phyloP scores from a whole-genome alignment of 2,797 vertebrate species.

The Falco naumanni region DNA sequence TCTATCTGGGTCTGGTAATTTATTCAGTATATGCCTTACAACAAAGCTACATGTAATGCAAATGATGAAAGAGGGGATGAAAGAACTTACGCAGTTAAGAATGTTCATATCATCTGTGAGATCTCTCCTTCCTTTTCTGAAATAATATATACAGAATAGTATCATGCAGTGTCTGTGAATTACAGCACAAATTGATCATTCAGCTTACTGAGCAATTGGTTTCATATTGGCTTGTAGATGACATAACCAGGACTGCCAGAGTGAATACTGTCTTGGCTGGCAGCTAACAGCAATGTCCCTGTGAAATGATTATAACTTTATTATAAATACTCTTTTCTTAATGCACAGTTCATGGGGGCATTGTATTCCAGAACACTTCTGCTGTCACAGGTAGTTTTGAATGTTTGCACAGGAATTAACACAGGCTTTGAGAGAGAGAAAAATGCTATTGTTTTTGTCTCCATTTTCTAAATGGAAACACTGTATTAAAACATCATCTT shows the following conservation, averaged over 20 bases:
- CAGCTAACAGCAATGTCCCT: background rate
- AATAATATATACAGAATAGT: background rate
- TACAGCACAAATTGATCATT: background rate
- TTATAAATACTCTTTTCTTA: background rate
- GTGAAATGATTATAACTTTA: background rate
- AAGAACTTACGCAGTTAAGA: background rate
- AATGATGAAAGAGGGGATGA: background rate
- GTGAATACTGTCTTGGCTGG: background rate
- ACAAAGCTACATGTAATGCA: background rate
- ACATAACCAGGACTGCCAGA: background rate
- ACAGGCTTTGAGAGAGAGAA: background rate
- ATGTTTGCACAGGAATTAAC: background rate
- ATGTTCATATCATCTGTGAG: background rate
- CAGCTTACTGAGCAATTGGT: background rate
- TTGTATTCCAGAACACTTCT: background rate
- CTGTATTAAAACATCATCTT: background rate
- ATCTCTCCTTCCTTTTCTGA: background rate
- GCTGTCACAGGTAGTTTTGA: slow-evolving; percentile 1
- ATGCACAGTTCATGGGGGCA: background rate
- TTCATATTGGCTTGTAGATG: background rate
- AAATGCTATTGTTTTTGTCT: background rate
- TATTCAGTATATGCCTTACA: background rate
- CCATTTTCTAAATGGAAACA: background rate
- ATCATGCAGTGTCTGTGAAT: background rate
- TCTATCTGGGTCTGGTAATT: background rate